Base-by-base conservation (phyloP, 2,113 vertebrate species). In the Podilymbus podiceps region DNA sequence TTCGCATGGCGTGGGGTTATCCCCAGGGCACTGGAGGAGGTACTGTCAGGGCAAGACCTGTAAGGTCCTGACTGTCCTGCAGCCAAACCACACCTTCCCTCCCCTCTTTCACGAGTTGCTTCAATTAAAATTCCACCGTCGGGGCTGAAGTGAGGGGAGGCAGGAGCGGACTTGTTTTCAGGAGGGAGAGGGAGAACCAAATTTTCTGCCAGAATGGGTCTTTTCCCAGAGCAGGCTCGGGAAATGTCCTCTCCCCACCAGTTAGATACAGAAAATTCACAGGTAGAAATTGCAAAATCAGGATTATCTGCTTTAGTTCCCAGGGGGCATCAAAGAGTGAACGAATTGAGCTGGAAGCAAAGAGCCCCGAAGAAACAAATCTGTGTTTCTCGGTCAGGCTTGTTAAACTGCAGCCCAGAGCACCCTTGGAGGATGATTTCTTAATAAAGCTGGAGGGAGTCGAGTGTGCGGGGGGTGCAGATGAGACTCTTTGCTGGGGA, bases 101-200 rank as follows among this genome's bases (percentile, higher is more conserved):
- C 67, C 75, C 42, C 69, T 88, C 73, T 67, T 91, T 56, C 84
- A 77, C 80, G 86, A 93, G 90, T 85, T 89, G 58, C 69, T 95
- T 94, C 96, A 97, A 97, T 97, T 97, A 97, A 97, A 95, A 97
- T 97, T 97, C 96, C 96, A 73, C 62, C 1, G 0, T 92, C 77
- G 85, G 80, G 75, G 69, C 92, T 89, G 69, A 56, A 81, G 89
- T 27, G 75, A 91, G 91, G 84, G 77, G 73, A 96, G 89, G 91
- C 97, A 95, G 91, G 97, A 95, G 25, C 73, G 78, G 92, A 44
- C 95, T 92, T 95, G 97, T 95, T 91, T 80, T 47, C 50, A 60
- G 73, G 42, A 93, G 85, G 56, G 81, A 89, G 64, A 89, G 15
- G 38, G 72, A 87, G 66, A 72, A 31, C 46, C 1, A 2, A 13